Conservation (phyloP, 2,888 invertebrate genomes). For the Lasius fuliginosus region DNA sequence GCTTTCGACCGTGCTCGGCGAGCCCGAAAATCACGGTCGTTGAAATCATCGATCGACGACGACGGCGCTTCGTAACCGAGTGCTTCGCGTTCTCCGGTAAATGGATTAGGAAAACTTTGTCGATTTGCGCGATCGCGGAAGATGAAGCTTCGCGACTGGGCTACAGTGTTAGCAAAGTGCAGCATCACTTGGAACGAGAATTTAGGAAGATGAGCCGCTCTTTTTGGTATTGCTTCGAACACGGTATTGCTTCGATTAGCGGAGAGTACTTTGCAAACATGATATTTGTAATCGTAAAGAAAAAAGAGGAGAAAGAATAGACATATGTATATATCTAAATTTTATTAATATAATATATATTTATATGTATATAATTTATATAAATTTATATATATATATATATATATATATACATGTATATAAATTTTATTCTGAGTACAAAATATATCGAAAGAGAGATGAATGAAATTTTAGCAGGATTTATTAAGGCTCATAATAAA, state of each 20-base stretch:
- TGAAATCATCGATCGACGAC: conserved; percentile 61
- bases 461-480: not conserved
- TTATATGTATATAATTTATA: too few species aligned
- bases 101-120: conserved; percentile 61
- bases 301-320: conserved; percentile 36
- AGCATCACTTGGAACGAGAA: conserved; percentile 29
- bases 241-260: not conserved
- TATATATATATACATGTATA: not conserved
- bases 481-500: not conserved
- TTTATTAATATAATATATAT: not conserved
- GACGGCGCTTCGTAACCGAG: conserved; percentile 35
- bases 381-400: too few species aligned
- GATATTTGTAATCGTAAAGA: conserved; percentile 57
- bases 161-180: conserved; percentile 28
- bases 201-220: conserved; percentile 17
- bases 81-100: conserved; percentile 48
- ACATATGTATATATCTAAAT: not conserved
- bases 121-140: conserved; percentile 43
- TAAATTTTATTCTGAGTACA: not conserved
- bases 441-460: not conserved
- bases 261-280: not conserved
- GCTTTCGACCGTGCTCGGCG: conserved; percentile 49
- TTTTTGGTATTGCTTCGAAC: not conserved
- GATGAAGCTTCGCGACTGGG: conserved; percentile 32
- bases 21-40: conserved; percentile 55